phyloP scores from a whole-genome alignment of 2,113 vertebrate species.

The Dipodomys ordii region DNA sequence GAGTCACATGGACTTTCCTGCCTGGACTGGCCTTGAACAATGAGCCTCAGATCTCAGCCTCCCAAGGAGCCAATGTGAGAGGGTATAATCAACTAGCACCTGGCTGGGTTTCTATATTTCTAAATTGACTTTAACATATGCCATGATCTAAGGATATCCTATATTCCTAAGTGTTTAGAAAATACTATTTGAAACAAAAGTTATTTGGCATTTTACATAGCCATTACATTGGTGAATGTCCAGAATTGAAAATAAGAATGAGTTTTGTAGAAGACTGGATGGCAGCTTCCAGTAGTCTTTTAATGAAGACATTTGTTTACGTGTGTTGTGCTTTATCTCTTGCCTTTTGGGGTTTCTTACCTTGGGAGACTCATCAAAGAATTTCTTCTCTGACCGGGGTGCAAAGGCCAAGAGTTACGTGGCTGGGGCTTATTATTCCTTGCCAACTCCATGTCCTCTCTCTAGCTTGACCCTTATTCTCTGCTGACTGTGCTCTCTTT shows the following conservation, averaged over 20 bases:
- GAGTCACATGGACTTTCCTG: no score
- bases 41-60: no score
- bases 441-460: neutral
- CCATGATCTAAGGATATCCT: neutral
- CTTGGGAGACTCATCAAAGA: neutral
- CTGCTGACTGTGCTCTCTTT: neutral
- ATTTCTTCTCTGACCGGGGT: neutral
- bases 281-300: neutral
- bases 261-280: neutral
- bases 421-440: neutral
- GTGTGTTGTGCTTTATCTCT: neutral
- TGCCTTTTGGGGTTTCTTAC: neutral
- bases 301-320: neutral
- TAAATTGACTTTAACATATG: neutral
- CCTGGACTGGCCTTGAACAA: no score
- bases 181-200: neutral
- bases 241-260: neutral
- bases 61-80: no score
- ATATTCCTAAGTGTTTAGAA: neutral
- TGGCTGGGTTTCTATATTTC: neutral
- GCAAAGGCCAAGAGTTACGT: neutral
- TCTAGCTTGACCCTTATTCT: neutral
- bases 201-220: neutral
- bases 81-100: no score
- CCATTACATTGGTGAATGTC: neutral